Evolutionary conservation across 1,140 invertebrate genomes (phyloP), one percentile per base, ranked within the genome.

Genomic region (Phymastichus coffea): DNA sequence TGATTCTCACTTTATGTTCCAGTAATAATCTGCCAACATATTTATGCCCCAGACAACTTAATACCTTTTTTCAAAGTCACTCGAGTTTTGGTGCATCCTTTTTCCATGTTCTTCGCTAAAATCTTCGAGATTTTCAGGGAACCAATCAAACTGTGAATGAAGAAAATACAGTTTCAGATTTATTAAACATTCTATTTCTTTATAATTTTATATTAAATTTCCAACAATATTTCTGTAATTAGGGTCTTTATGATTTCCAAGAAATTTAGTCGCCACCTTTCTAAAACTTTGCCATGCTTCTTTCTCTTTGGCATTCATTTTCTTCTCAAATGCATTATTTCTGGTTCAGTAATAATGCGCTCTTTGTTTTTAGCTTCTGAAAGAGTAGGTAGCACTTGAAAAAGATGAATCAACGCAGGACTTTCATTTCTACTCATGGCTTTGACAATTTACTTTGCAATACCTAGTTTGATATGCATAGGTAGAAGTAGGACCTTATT

Each of bases 191-290:
- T n/a, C 40, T n/a, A 43, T 43, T 43, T 20, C 40, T 43, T 43
- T 43, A n/a, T 43, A 43, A 43, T 43, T 43, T 43, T 43, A 8
- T 20, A 43, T 8, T 15, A 43, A 43, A n/a, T 43, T 43, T 43
- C 40, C 8, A 43, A 43, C 40, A 43, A 43, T 10, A 43, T 43
- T 43, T 43, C 15, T 20, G 15, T 43, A 8, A 43, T 43, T n/a
- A 43, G 40, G 40, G 40, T 43, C 40, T 43, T 20, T 10, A 43
- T 43, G 40, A 43, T 43, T 43, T 15, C 15, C 40, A 43, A 43
- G 15, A 43, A 43, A 43, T 43, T 43, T 20, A 43, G 40, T 43
- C 15, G 30, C 6, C 30, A 33, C 30, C 14, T 33, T 14, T 33
- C 30, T 33, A 14, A 33, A 33, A 33, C 30, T 33, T 33, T 33